Conservation (phyloP, 2,113 vertebrate genomes). For the Alouatta palliata region DNA sequence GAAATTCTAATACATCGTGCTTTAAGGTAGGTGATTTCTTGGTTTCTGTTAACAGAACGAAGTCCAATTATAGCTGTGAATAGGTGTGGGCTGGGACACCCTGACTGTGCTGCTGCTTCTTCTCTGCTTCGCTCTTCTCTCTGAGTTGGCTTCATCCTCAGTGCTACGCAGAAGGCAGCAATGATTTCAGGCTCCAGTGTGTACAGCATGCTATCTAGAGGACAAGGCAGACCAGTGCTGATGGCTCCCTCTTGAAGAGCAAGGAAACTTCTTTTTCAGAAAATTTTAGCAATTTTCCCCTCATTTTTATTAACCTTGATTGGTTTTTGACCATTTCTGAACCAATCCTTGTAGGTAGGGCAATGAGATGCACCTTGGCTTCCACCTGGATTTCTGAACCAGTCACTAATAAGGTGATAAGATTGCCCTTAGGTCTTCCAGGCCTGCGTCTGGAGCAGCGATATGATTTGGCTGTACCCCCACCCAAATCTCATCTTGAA, state of each 20-base stretch:
- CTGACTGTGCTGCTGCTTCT: not conserved
- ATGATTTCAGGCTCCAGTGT: not conserved
- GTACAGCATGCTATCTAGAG: not conserved
- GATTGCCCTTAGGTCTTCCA: not conserved
- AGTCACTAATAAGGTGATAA: not conserved
- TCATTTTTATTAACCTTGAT: not conserved
- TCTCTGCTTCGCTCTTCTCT: not conserved
- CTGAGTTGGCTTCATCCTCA: not conserved
- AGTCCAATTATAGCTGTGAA: not conserved
- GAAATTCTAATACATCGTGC: not conserved
- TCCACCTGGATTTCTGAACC: not conserved
- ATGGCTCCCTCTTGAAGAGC: not conserved
- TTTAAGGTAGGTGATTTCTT: not conserved
- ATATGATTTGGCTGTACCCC: no score
- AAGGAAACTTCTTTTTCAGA: not conserved
- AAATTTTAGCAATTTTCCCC: not conserved
- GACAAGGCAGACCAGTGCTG: not conserved
- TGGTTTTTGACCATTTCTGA: not conserved
- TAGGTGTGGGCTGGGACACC: not conserved
- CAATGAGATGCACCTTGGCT: not conserved
- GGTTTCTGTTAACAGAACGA: not conserved
- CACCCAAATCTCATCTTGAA: no score
- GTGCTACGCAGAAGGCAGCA: not conserved
- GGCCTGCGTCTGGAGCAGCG: not conserved
- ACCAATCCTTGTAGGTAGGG: not conserved